A percentile compares a stretch with the other conserved stretches of the same genome.
Evolutionary conservation across 2,888 invertebrate species (phyloP).

Genomic region (Andrena haemorrhoa): DNA sequence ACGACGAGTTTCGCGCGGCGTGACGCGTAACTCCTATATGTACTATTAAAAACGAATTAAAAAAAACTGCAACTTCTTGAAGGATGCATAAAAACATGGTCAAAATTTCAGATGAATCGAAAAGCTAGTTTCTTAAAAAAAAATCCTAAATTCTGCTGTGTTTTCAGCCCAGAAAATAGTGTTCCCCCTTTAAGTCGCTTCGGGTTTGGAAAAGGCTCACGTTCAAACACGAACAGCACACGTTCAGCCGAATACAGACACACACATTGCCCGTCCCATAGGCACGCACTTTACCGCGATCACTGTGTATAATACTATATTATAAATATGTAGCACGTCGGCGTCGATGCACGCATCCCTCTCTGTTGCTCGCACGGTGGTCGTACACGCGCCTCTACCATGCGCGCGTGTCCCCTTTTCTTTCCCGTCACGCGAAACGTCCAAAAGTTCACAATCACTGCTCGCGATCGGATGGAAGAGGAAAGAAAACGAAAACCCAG

Average conservation of each 20-base stretch:
- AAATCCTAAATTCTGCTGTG: too few species aligned
- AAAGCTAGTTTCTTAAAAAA: too few species aligned
- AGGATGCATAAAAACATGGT: too few species aligned
- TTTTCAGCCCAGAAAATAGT: too few species aligned
- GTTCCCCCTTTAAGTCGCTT: neutral
- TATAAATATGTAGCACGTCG: conserved; percentile 25
- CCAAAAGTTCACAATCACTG: conserved; percentile 16
- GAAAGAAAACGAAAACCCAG: neutral
- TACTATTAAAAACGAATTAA: too few species aligned
- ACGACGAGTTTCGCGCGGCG: too few species aligned
- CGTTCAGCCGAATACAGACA: conserved; percentile 40
- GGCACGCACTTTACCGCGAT: conserved; percentile 43
- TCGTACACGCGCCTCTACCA: conserved; percentile 20
- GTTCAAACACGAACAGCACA: conserved; percentile 63
- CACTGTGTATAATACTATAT: conserved; percentile 6
- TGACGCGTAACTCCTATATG: too few species aligned
- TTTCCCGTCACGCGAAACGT: conserved; percentile 28
- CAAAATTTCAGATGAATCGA: too few species aligned
- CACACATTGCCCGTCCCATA: conserved; percentile 37
- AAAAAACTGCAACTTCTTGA: too few species aligned
- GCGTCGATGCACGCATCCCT: conserved; percentile 11
- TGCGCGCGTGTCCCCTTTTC: conserved; percentile 4
- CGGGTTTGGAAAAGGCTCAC: conserved; percentile 30
- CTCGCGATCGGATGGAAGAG: neutral
- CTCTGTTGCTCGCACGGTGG: conserved; percentile 21